These are phyloP conservation scores for Drosophila willistoni DNA, from an alignment of 1,140 invertebrate genomes.

Conservation along the genomic window DNA sequence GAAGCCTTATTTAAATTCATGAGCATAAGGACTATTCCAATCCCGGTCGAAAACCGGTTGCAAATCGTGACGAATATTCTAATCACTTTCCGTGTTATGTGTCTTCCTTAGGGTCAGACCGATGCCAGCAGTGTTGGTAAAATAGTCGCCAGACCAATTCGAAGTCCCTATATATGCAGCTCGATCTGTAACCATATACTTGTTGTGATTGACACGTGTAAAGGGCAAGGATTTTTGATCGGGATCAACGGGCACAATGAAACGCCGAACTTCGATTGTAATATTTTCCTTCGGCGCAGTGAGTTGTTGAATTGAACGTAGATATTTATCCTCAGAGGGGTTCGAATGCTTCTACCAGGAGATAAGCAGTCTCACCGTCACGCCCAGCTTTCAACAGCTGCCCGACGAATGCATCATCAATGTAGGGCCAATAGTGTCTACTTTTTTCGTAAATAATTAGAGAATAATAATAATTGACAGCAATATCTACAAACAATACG, in stretches of 20 bases:
- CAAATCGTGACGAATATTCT: constrained; percentile 88
- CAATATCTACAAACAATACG: constrained; percentile 93
- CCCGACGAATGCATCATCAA: constrained; percentile 94
- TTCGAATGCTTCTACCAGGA: constrained; percentile 95
- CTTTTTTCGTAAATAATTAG: constrained; percentile 87
- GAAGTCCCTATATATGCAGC: constrained; percentile 97
- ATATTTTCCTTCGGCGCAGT: constrained; percentile 87
- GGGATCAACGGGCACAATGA: constrained; percentile 89
- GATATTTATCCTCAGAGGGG: constrained; percentile 89
- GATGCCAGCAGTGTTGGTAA: constrained; percentile 94
- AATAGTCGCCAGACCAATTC: constrained; percentile 99
- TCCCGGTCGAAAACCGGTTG: constrained; percentile 93
- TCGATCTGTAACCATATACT: constrained; percentile 99
- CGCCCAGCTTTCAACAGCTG: constrained; percentile 91
- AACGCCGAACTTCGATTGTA: constrained; percentile 89
- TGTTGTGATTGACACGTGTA: constrained; percentile 97
- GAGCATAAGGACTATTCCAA: constrained; percentile 91
- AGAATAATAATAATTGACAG: constrained; percentile 99
- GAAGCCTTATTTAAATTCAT: too few species aligned
- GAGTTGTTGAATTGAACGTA: constrained; percentile 91
- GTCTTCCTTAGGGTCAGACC: constrained; percentile 88
- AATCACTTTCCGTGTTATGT: constrained; percentile 79
- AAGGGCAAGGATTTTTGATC: constrained; percentile 94
- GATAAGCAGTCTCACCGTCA: constrained; percentile 91
- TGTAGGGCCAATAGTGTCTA: constrained; percentile 91